phyloP scores from a whole-genome alignment of 2,113 vertebrate genomes.

The Eurypyga helias region DNA sequence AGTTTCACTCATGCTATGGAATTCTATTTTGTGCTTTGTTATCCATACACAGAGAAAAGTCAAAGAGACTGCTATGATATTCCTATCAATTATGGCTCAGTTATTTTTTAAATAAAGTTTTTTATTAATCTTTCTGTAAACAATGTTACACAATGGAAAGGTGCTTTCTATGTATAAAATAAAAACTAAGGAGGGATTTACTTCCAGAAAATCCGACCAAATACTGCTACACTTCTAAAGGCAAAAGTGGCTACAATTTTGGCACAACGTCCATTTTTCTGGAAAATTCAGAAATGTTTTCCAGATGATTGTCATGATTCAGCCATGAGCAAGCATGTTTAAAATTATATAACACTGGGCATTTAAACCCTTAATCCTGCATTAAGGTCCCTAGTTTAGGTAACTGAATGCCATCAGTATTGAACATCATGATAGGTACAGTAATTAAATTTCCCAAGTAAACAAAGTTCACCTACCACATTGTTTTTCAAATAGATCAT shows the following conservation, averaged over 20 bases:
- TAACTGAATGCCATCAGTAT: background rate
- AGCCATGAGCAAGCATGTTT: background rate
- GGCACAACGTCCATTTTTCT: background rate
- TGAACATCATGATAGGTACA: background rate
- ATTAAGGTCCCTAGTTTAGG: background rate
- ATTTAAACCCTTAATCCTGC: background rate
- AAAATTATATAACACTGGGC: background rate
- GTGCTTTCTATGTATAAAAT: background rate
- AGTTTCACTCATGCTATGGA: background rate
- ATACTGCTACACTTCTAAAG: background rate
- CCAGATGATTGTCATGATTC: background rate
- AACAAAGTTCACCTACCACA: rapidly evolving
- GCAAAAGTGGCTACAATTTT: background rate
- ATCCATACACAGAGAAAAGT: background rate
- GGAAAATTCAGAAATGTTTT: background rate
- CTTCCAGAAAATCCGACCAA: background rate
- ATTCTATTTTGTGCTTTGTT: background rate
- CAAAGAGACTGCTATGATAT: background rate
- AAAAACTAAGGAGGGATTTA: background rate
- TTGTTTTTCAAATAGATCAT: background rate
- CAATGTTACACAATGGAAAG: background rate
- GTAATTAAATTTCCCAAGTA: background rate
- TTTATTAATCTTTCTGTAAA: background rate
- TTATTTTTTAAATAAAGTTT: background rate
- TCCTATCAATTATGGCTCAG: background rate